A percentile compares a stretch with the other conserved stretches of the same genome.
phyloP scores from a whole-genome alignment of 2,797 vertebrate species.

The Tadarida brasiliensis region DNA sequence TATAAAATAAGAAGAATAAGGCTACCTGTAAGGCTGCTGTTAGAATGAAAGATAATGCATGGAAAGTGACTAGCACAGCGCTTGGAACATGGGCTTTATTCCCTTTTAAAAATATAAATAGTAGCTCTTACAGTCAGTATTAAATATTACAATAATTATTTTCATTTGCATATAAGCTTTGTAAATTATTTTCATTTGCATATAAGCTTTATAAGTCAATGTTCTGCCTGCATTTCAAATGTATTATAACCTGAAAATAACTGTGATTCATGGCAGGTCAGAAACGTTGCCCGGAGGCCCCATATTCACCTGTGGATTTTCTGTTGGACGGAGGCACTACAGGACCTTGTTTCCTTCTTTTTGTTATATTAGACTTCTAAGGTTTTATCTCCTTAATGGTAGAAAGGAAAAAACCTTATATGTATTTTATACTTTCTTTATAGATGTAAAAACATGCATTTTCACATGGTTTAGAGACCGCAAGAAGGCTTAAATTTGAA shows the following conservation, averaged over 20 bases:
- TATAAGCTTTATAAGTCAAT: not conserved
- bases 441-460: not conserved
- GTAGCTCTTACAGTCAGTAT: not conserved
- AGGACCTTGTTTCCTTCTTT: not conserved
- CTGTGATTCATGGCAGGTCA: not conserved
- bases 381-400: not conserved
- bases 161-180: not conserved
- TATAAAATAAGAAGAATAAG: not conserved
- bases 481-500: constrained; percentile 21
- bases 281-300: not conserved
- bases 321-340: not conserved
- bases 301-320: not conserved
- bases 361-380: not conserved
- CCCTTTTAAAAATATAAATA: not conserved
- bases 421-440: not conserved
- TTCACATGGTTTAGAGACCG: not conserved
- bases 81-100: not conserved
- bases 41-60: not conserved
- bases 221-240: not conserved
- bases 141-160: constrained; percentile 7
- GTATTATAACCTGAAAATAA: constrained; percentile 16
- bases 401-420: not conserved
- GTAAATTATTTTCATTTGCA: not conserved
- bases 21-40: not conserved
- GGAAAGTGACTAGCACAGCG: not conserved